Evolutionary conservation across 2,797 vertebrate species (phyloP).

Genomic region (Sebastes flavidus): DNA sequence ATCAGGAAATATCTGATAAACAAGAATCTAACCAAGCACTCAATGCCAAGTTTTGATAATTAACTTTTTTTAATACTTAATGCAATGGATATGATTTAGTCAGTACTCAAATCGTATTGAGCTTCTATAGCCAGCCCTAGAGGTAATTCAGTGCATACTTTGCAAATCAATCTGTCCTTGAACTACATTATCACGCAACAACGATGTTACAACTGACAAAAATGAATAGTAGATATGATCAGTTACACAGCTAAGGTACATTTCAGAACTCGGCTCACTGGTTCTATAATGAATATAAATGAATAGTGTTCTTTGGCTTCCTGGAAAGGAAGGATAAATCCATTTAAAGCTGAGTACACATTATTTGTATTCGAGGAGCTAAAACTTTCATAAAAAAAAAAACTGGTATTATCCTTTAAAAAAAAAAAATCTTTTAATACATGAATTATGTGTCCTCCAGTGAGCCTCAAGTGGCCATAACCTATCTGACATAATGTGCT

Average conservation of each 20-base stretch:
- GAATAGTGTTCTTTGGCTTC: neutral
- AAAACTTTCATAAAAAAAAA: neutral
- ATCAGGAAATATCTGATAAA: neutral
- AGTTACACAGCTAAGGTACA: neutral
- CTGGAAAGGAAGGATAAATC: neutral
- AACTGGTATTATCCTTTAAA: neutral
- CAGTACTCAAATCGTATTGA: neutral
- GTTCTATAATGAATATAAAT: neutral
- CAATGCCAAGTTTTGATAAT: neutral
- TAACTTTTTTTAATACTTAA: neutral
- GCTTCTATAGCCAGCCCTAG: neutral
- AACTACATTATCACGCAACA: neutral
- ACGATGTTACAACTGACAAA: neutral
- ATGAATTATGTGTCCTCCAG: neutral
- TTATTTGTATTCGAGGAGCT: neutral
- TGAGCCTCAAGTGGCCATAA: neutral
- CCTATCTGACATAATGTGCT: constrained; percentile 28
- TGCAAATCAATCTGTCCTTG: neutral
- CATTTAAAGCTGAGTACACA: neutral
- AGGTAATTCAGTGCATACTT: neutral
- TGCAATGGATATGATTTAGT: neutral
- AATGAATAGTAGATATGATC: neutral
- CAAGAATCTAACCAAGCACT: neutral
- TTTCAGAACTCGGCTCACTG: neutral
- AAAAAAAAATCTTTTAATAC: neutral